Base-by-base conservation (phyloP, 2,797 vertebrate species). In the Pitangus sulphuratus region DNA sequence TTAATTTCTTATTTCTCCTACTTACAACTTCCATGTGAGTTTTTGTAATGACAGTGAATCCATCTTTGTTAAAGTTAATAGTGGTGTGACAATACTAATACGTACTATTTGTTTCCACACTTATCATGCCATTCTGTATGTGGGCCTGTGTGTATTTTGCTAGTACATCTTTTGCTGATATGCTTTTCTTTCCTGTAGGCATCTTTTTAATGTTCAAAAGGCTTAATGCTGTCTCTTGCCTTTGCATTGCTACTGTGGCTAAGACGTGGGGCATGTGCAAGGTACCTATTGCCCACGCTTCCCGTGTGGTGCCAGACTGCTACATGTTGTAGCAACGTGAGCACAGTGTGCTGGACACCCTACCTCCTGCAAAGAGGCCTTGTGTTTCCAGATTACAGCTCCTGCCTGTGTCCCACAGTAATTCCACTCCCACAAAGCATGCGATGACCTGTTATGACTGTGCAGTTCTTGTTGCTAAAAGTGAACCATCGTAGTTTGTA, bases 1-100 rank as follows among this genome's bases (percentile, higher is more conserved):
- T 87, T 58, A 77, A 77, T 44, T 72, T 62, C 21, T 92, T 51
- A 37, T 82, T 87, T 57, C 25, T 60, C 25, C 45, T 89, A 54
- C 45, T 68, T 60, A 45, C 15, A 48, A 64, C 22, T 72, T 54
- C 42, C 24, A 10, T 30, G 21, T 0, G 5, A 48, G 8, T 25
- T 75, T 87, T 81, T 68, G 28, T 26, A 53, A 51, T 21, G 20
- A 26, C 24, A 64, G 17, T 6, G 35, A 72, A 65, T 45, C 21
- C 28, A 37, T 47, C 50, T 87, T 79, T 60, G 28, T 71, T 58
- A n/a, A 89, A 80, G 13, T 37, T 82, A 60, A 22, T 11, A 11
- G 50, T 48, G 33, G 10, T 30, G 17, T 64, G 62, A 24, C 1
- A 3, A 28, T 60, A 40, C 5, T 60, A 64, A 44, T 11, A 60